Evolutionary conservation across 1,140 invertebrate species (phyloP).

Genomic region (Drosophila saltans): DNA sequence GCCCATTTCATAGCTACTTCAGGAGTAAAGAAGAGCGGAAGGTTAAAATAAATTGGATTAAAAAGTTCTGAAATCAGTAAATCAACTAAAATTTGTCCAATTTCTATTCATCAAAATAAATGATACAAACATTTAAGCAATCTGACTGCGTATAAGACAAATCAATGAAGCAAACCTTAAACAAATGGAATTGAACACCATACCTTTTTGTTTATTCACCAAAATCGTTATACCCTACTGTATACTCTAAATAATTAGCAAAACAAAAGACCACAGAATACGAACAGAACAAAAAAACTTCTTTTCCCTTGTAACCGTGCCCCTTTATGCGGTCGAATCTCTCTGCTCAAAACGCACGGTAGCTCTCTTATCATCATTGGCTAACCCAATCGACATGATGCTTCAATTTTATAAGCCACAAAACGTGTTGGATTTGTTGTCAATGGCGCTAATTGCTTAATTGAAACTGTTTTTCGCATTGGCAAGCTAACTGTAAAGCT

Average conservation of each 20-base stretch:
- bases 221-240: conserved; percentile 20
- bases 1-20: too few species aligned
- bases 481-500: conserved; percentile 64
- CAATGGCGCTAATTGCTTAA: conserved; percentile 80
- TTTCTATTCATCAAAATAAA: not conserved
- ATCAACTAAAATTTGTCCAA: not conserved
- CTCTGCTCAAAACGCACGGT: not conserved
- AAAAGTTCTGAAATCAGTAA: too few species aligned
- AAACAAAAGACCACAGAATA: conserved; percentile 53
- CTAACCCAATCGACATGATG: conserved; percentile 72
- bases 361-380: conserved; percentile 40
- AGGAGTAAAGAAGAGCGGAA: too few species aligned
- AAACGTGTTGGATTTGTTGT: conserved; percentile 80
- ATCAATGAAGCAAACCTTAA: not conserved
- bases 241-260: conserved; percentile 44
- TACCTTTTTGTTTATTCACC: not conserved
- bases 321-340: conserved; percentile 2
- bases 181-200: not conserved
- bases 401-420: conserved; percentile 77
- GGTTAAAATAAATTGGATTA: too few species aligned
- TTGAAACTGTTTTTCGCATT: conserved; percentile 80
- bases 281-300: conserved; percentile 2
- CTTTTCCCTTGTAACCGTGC: not conserved
- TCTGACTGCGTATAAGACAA: too few species aligned
- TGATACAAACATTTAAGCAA: too few species aligned